These are phyloP conservation scores for Stramonita haemastoma DNA, from an alignment of 2,888 invertebrate genomes.

Conservation along the genomic window DNA sequence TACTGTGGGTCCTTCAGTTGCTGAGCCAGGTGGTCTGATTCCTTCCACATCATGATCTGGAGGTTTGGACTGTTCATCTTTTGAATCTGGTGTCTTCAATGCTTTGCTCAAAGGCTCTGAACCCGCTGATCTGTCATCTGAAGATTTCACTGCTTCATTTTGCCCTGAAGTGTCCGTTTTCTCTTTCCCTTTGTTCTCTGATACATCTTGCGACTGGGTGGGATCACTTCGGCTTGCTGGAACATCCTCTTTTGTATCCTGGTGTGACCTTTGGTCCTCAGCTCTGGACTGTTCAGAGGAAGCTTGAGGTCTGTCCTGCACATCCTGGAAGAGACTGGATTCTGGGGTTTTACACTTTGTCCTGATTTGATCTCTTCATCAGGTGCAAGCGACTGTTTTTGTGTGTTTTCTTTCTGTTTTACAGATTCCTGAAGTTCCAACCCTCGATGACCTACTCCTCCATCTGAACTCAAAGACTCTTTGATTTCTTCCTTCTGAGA, in stretches of 20 bases:
- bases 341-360: not conserved
- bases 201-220: not conserved
- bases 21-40: not conserved
- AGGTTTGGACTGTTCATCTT: not conserved
- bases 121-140: not conserved
- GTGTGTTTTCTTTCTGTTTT: not conserved
- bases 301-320: conserved; percentile 5
- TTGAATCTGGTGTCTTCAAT: not conserved
- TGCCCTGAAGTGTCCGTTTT: not conserved
- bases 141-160: not conserved
- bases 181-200: not conserved
- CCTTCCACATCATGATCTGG: not conserved
- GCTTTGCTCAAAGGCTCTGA: too few relatives aligned
- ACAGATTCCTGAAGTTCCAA: not conserved
- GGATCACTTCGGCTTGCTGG: conserved; percentile 23
- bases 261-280: not conserved
- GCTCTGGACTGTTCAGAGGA: not conserved
- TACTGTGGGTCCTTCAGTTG: not conserved
- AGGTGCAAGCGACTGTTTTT: not conserved
- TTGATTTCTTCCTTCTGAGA: not conserved
- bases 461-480: not conserved
- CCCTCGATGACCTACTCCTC: not conserved
- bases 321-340: not conserved
- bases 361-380: not conserved
- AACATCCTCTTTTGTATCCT: conserved; percentile 10